These are phyloP conservation scores for Eupithecia abbreviata DNA, from an alignment of 2,888 invertebrate species.

Conservation along the genomic window DNA sequence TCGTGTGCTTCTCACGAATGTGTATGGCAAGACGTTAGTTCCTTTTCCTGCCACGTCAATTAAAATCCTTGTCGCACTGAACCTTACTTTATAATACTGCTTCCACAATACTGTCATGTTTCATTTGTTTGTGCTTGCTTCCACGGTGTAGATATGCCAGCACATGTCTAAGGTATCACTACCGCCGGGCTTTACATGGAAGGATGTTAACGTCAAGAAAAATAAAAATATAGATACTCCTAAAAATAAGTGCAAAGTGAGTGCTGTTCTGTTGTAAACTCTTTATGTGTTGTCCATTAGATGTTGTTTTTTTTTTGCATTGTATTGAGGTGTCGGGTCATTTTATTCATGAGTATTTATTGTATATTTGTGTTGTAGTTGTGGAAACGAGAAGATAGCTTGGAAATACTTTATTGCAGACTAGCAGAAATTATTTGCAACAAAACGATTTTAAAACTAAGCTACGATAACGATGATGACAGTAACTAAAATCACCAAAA, in stretches of 20 bases:
- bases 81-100: conserved; percentile 45
- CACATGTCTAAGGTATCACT: conserved; percentile 72
- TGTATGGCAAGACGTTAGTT: neutral
- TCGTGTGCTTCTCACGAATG: neutral
- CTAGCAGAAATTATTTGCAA: too few species aligned
- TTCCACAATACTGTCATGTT: conserved; percentile 56
- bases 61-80: conserved; percentile 2
- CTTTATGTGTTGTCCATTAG: conserved; percentile 24
- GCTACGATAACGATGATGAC: too few species aligned
- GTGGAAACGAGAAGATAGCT: conserved; percentile 12
- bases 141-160: conserved; percentile 71
- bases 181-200: conserved; percentile 78
- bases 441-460: too few species aligned
- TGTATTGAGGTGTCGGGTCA: neutral
- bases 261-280: conserved; percentile 51
- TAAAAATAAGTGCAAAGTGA: conserved; percentile 72
- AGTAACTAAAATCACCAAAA: too few species aligned
- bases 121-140: conserved; percentile 69
- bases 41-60: neutral
- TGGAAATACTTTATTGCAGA: too few species aligned
- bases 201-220: conserved; percentile 68
- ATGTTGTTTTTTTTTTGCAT: conserved; percentile 29
- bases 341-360: conserved; percentile 21
- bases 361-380: conserved; percentile 15
- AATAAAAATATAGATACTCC: conserved; percentile 70